These are phyloP conservation scores for Misgurnus mizolepis DNA, from an alignment of 2,113 vertebrate species.

Conservation along the genomic window DNA sequence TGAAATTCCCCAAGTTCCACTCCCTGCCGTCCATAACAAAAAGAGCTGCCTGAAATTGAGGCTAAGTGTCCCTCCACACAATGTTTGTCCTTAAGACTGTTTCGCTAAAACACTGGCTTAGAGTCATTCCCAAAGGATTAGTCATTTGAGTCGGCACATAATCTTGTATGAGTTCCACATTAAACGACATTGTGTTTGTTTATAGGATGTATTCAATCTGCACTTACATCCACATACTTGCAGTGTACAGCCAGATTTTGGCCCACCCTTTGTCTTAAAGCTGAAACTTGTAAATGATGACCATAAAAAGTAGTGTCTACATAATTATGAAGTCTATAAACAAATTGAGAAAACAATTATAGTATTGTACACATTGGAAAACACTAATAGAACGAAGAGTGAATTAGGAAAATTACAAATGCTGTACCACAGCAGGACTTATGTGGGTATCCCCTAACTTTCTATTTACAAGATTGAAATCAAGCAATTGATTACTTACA, in stretches of 20 bases:
- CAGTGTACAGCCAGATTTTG: background rate
- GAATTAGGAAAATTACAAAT: background rate
- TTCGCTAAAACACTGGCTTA: slow-evolving; percentile 6
- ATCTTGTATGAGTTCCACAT: slow-evolving; percentile 27
- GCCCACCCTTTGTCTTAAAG: too few relatives aligned
- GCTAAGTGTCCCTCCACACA: slow-evolving; percentile 27
- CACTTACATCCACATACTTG: background rate
- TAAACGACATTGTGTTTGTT: slow-evolving; percentile 23
- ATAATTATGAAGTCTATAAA: slow-evolving; percentile 1
- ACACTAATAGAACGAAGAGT: background rate
- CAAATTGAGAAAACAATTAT: background rate
- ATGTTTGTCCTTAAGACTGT: slow-evolving; percentile 29
- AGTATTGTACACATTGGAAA: background rate
- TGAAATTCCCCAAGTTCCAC: slow-evolving; percentile 69
- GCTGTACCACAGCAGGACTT: background rate
- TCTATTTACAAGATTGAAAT: background rate
- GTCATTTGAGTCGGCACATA: slow-evolving; percentile 9
- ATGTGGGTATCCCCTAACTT: background rate
- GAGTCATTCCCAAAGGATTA: slow-evolving; percentile 38
- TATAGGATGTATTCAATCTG: background rate
- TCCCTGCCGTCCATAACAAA: slow-evolving; percentile 28
- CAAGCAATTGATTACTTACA: background rate
- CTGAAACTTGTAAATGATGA: background rate
- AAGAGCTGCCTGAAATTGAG: slow-evolving; percentile 20
- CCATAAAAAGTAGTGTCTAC: background rate